Base-by-base conservation (phyloP, 2,797 vertebrate species). In the Enteromius afrohamiltoni region DNA sequence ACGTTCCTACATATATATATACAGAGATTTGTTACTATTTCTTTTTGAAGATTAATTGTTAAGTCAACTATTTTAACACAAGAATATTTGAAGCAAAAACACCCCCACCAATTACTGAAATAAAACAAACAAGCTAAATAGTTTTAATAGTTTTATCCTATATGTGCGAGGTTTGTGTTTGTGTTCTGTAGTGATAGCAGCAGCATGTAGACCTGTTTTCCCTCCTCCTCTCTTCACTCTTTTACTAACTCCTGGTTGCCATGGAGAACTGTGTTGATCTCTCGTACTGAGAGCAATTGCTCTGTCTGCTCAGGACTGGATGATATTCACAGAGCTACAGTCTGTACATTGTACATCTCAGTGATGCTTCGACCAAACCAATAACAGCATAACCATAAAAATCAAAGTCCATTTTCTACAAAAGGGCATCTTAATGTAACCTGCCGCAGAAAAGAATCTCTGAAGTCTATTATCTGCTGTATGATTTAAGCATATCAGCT, bases 261-360 rank as follows among this genome's bases (percentile, higher is more conserved):
- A 91, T 91, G 88, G 89, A 89, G 87, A 91, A 88, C 49, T 79
- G 83, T 90, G 89, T 87, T 89, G 82, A 88, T 85, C 83, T 85
- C 77, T 71, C 34, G 51, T 55, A 55, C 71, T 8, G 29, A 75
- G 49, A 55, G 49, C 31, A 21, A 55, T 55, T 75, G 49, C 6
- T 21, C 49, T 75, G 49, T 67, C 47, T 84, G 68, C 70, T 69
- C 69, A 68, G n/a, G 29, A 75, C 45, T 55, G 23, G 45, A 77
- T 58, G 31, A 55, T 65, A 34, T 51, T 79, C 60, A 49, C 17
- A 65, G 42, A 49, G 60, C 74, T 62, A 45, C 74, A 60, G 34
- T 42, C 55, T 60, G 42, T 14, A 26, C 37, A 60, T 45, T 77
- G 53, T 17, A 77, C n/a, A 76, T 6, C 14, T 42, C 34, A 60